Base-by-base conservation (phyloP, 2,113 vertebrate species). In the Gadus chalcogrammus region DNA sequence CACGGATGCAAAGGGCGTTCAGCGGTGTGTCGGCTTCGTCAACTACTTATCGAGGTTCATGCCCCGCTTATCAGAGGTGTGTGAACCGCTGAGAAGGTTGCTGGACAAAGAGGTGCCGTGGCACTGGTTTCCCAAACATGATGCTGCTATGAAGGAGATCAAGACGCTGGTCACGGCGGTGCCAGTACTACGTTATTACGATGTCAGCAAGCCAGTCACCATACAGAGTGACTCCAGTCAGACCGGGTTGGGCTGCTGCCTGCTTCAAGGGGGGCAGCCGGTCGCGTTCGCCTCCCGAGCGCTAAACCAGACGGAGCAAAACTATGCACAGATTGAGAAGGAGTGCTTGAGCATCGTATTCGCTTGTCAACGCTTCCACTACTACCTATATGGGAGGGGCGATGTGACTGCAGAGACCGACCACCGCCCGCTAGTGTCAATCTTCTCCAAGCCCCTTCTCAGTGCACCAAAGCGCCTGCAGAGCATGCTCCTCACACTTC, bases 41-140 rank as follows among this genome's bases (percentile, higher is more conserved):
- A 85, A 17, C 38, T 80, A 79, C 48, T 61, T 83, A 0, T 18
- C 70, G 0, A 75, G 68, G 55, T 81, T 81, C 67, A 22, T 81
- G 53, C 65, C 75, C 7, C 58, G 20, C 0, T 64, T 81, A 1
- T 78, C 72, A 3, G 74, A 79, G 24, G 67, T 76, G 76, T 55
- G 78, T 83, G 20, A 20, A 64, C 78, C 72, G 7, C 65, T 75
- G 17, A 15, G 67, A 27, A 69, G 64, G 15, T 11, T 63, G 11
- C 22, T 63, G 15, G 61, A 63, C 61, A 63, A 63, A 7, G 55
- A 77, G 12, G 27, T 42, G 11, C 15, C 18, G 3, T 76, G 79
- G 77, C 71, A 72, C 24, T 82, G 75, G 72, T 70, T 83, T 3
- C 27, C 27, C 11, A 63, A 28, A 15, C 61, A 31, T 15, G 61